phyloP scores from a whole-genome alignment of 2,113 vertebrate genomes.

The Sarotherodon lohbergeri region DNA sequence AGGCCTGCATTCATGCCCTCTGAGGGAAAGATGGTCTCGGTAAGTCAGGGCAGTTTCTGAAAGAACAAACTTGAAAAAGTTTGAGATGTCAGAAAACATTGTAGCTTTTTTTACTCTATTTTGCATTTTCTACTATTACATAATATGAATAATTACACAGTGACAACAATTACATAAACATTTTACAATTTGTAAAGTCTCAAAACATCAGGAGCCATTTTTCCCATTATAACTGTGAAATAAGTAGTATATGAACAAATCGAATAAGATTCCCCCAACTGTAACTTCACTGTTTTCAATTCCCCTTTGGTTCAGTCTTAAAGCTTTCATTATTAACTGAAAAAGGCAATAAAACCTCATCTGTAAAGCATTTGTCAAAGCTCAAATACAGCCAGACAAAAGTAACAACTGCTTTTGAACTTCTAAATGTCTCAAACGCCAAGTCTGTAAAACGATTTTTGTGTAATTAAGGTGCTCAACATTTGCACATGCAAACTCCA shows the following conservation, averaged over 20 bases:
- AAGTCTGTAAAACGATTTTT: not conserved
- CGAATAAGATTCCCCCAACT: not conserved
- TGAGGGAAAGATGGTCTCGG: conserved; percentile 97
- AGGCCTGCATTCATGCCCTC: conserved; percentile 98
- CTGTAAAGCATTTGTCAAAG: not conserved
- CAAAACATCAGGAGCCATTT: not conserved
- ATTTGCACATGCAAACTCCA: not conserved
- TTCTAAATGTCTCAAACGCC: not conserved
- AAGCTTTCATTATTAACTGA: not conserved
- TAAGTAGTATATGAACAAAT: not conserved
- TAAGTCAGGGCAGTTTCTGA: conserved; percentile 53
- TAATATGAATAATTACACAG: not conserved
- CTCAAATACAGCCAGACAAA: not conserved
- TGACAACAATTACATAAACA: not conserved
- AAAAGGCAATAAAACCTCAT: not conserved
- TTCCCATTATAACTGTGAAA: not conserved
- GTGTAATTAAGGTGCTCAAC: not conserved
- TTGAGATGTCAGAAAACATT: not conserved
- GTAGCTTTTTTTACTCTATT: not conserved
- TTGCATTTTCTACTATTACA: not conserved
- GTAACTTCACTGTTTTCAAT: not conserved
- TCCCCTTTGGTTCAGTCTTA: not conserved
- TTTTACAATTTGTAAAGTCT: not conserved
- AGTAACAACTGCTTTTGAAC: not conserved
- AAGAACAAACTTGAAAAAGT: not conserved